Evolutionary conservation across 2,113 vertebrate genomes (phyloP), one percentile per base, ranked within the genome.

Genomic region (Cyphomyrus discorhynchus): DNA sequence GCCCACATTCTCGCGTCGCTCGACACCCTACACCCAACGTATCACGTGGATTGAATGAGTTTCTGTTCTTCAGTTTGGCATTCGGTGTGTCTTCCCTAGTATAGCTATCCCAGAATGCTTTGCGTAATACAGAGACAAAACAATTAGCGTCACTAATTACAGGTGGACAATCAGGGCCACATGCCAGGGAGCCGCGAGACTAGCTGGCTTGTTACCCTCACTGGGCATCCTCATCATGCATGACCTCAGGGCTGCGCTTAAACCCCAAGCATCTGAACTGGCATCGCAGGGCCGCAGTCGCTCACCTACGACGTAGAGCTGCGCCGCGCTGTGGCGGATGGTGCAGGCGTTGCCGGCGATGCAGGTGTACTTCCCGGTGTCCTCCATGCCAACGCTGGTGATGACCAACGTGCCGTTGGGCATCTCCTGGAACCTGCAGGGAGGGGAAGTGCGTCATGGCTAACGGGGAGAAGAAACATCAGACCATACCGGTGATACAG

Each of bases 311-410:
- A 99, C 98, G 0, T 97, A 97, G 1, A 99, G 97, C 92, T 96
- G 96, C 53, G 97, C 97, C 87, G 97, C 96, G 0, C 95, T 95
- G 93, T 98, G 96, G 91, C 96, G 97, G 95, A 99, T 99, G 95
- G 96, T 97, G 95, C 98, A 99, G 95, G 96, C 98, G 94, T 99
- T 99, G 91, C 98, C 98, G 0, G 97, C 98, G 0, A 99, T 98
- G 90, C 98, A 99, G 0, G 97, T 99, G 70, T 99, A 99, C 86
- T 95, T 95, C 88, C 98, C 98, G 0, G 98, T 97, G 93, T 99
- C 98, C 35, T 99, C 98, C 0, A 96, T 96, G 70, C 95, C 97
- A 88, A 99, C 98, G 0, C 98, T 96, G 0, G 94, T 95, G 89
- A 99, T 98, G 89, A 99, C 94, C 90, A 99, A 90, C 52, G 98